Conservation (phyloP, 1,140 invertebrate species). For the Macrotrachela quadricornifera region DNA sequence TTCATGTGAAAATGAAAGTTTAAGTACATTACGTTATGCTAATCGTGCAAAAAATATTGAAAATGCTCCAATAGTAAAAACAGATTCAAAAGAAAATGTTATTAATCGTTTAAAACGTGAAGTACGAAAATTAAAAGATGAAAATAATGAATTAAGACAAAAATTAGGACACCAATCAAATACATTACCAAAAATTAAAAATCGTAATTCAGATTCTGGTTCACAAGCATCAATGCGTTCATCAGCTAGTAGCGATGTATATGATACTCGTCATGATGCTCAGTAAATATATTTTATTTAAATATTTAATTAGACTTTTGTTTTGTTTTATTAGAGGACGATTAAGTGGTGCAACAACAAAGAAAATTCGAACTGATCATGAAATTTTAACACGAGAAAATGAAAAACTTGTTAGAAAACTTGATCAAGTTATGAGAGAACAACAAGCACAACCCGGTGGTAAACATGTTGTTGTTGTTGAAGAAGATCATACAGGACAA, state of each 20-base stretch:
- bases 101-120: constrained; percentile 70
- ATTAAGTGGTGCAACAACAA: neutral
- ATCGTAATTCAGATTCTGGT: too few species aligned
- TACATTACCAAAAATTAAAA: too few species aligned
- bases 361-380: constrained; percentile 4
- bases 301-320: too few species aligned
- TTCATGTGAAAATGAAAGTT: constrained; percentile 21
- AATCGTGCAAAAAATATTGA: constrained; percentile 27
- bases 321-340: too few species aligned
- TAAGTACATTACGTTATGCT: constrained; percentile 28
- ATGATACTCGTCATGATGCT: too few species aligned
- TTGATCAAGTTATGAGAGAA: constrained; percentile 4
- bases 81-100: constrained; percentile 74
- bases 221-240: too few species aligned
- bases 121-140: constrained; percentile 29
- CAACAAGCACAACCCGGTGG: too few species aligned
- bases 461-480: too few species aligned
- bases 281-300: too few species aligned
- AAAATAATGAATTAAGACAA: constrained; percentile 26
- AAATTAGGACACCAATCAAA: constrained; percentile 13
- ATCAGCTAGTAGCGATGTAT: too few species aligned
- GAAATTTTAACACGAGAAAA: constrained; percentile 7
- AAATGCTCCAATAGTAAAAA: constrained; percentile 33
- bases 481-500: too few species aligned
- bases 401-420: constrained; percentile 4